phyloP scores from a whole-genome alignment of 35 echinoderm and acorn worm species.

The Amphiura filiformis region DNA sequence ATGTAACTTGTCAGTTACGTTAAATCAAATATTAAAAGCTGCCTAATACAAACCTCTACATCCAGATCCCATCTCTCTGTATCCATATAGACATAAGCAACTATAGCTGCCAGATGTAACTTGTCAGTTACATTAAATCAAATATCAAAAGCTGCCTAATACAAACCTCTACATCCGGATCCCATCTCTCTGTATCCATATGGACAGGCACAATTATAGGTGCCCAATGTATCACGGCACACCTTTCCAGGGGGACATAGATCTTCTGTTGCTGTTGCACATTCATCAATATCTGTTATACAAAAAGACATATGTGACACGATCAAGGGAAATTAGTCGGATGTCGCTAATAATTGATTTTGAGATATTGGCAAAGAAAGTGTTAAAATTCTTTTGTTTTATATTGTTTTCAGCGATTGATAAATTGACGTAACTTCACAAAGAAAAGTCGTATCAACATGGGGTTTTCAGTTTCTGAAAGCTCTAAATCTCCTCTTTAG shows the following conservation, averaged over 20 bases:
- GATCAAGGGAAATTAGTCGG: too few species aligned
- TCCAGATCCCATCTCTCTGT: background rate
- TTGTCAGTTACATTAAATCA: background rate
- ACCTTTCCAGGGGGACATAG: background rate
- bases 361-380: too few species aligned
- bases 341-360: too few species aligned
- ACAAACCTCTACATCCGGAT: background rate
- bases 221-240: background rate
- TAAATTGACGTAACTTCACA: too few species aligned
- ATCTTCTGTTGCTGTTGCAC: background rate
- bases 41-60: background rate
- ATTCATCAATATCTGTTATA: slow-evolving; percentile 14
- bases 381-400: too few species aligned
- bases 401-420: too few species aligned
- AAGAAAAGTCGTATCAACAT: too few species aligned
- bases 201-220: background rate
- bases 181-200: background rate
- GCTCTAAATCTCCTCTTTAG: too few species aligned
- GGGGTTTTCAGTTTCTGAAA: too few species aligned
- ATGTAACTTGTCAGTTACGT: too few species aligned
- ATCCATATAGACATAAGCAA: background rate
- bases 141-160: background rate
- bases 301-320: background rate
- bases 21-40: background rate
- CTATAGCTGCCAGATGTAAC: background rate